A percentile compares a stretch with the other conserved stretches of the same genome.
Conservation (phyloP, 2,888 invertebrate species). For the Eueremaeus valkanovi region DNA sequence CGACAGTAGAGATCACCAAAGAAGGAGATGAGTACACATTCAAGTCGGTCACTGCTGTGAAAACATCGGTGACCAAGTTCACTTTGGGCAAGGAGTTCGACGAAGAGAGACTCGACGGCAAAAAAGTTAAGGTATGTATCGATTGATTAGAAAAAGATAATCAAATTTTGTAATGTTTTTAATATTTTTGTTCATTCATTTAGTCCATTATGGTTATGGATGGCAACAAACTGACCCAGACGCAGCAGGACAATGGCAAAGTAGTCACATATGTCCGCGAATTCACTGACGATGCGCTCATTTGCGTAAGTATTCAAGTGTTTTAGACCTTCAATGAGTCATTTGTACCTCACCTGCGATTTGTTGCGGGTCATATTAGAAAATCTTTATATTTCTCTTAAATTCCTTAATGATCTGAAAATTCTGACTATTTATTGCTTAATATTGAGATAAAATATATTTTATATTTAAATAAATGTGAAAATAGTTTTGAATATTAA, state of each 20-base stretch:
- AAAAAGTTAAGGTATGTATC: slow-evolving; percentile 62
- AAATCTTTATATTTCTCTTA: no score
- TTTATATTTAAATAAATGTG: no score
- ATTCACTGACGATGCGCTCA: slow-evolving; percentile 51
- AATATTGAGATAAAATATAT: no score
- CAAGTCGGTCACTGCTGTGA: slow-evolving; percentile 81
- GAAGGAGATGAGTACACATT: slow-evolving; percentile 69
- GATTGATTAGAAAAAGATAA: neutral
- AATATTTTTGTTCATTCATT: neutral
- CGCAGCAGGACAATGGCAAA: slow-evolving; percentile 64
- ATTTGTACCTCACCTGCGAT: no score
- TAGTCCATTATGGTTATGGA: slow-evolving; percentile 60
- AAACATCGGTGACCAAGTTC: slow-evolving; percentile 76
- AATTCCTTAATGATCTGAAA: no score
- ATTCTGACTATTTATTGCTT: no score
- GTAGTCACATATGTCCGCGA: slow-evolving; percentile 51
- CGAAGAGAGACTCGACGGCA: slow-evolving; percentile 83
- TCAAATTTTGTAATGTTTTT: neutral
- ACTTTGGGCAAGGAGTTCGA: slow-evolving; percentile 78
- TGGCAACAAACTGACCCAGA: slow-evolving; percentile 73
- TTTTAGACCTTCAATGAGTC: neutral
- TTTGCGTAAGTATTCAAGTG: slow-evolving; percentile 50
- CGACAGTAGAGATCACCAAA: slow-evolving; percentile 69
- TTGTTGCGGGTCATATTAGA: no score
- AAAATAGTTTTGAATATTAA: no score